These are phyloP conservation scores for Zaprionus ornatus DNA, from an alignment of 1,140 invertebrate species.

Conservation along the genomic window DNA sequence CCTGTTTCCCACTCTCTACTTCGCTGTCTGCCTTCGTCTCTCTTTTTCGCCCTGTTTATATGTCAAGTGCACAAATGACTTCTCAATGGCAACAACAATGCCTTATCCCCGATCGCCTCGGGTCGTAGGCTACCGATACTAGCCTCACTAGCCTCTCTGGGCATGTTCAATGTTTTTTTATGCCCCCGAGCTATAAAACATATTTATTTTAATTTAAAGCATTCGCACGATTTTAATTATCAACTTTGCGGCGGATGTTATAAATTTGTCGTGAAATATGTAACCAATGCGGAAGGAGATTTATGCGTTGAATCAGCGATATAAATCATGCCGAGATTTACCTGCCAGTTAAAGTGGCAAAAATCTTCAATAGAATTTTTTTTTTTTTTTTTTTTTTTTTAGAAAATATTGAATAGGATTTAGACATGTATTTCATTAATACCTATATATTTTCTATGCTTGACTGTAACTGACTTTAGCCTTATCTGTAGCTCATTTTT, in stretches of 20 bases:
- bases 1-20: background rate
- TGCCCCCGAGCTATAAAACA: conserved; percentile 39
- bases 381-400: no score
- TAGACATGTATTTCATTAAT: no score
- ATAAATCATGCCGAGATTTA: background rate
- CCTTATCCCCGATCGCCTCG: background rate
- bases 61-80: conserved; percentile 15
- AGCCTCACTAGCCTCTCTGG: background rate
- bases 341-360: no score
- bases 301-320: background rate
- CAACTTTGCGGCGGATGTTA: background rate
- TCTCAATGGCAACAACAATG: conserved; percentile 9
- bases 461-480: no score
- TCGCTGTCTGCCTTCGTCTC: background rate
- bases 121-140: background rate
- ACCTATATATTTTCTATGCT: no score
- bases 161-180: conserved; percentile 41
- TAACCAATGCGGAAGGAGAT: background rate
- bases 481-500: no score
- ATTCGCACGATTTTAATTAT: conserved; percentile 1
- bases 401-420: no score
- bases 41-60: background rate
- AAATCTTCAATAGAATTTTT: no score
- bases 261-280: background rate
- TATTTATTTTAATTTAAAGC: conserved; percentile 32